Base-by-base conservation (phyloP, 53 echinoderm and acorn worm genomes). In the Zoroaster sp. region DNA sequence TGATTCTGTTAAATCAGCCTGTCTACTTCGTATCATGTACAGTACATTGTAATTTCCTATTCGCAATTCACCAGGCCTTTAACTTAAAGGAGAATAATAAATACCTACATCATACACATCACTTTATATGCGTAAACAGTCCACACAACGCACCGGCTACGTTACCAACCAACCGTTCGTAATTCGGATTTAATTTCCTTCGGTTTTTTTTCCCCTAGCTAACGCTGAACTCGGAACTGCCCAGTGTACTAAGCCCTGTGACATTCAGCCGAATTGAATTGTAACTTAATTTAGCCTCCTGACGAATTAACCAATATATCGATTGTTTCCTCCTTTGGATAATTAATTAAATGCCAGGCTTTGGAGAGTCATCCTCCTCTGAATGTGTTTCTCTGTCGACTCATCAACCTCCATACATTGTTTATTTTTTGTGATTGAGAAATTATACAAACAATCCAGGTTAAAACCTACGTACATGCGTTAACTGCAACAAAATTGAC, bases 251-350 rank as follows among this genome's bases (percentile, higher is more conserved):
- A 69, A 83, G 41, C 69, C 83, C 49, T 43, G 15, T 71, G 83
- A 46, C 71, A 71, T 70, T 83, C 35, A 47, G 34, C 33, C 17
- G 35, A 83, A 83, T 83, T 35, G 71, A 70, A 69, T 71, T 70
- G 83, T 83, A 36, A 70, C 83, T 83, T 70, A 69, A 70, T 83
- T 83, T 83, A 49, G 71, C 83, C 83, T 33, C 71, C 83, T 49
- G 69, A 83, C 38, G 83, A 83, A 83, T 83, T 71, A 83, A 71
- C 49, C 20, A 35, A 15, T 83, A 83, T 83, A 9, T 54, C 15
- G 65, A 25, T 82, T 15, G 66, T 67, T 23, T 41, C 30, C 67
- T 21, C 41, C 37, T 8, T 28, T 39, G 44, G 83, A 83, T 69
- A 49, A 70, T 83, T 83, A 83, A 83, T 83, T 83, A 83, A 83